Conservation (phyloP, 2,797 vertebrate genomes). For the Rhincodon typus region DNA sequence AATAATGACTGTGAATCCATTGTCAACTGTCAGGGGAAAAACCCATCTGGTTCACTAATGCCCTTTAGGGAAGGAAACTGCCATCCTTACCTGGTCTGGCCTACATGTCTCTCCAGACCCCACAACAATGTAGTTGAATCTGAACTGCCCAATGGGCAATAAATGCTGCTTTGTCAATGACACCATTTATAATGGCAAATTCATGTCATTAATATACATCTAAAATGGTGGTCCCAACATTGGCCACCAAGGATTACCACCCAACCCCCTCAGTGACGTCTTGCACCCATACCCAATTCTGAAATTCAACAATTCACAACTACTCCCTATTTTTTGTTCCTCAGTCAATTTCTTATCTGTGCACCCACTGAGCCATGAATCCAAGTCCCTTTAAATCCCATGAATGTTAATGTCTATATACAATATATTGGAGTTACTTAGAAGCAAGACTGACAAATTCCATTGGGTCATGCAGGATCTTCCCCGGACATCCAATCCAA, state of each 20-base stretch:
- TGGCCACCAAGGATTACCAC: background rate
- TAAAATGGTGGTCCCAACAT: background rate
- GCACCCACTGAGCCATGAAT: background rate
- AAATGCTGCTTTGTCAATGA: too few species aligned
- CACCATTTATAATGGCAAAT: background rate
- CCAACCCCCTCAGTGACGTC: too few species aligned
- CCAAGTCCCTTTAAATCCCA: background rate
- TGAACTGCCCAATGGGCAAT: too few species aligned
- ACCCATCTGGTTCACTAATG: too few species aligned
- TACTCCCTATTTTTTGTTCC: background rate
- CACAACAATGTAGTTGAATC: too few species aligned
- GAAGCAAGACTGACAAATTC: background rate
- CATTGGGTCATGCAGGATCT: background rate
- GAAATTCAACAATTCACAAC: background rate
- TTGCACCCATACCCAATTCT: background rate
- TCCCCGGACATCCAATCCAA: background rate
- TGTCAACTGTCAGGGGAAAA: too few species aligned
- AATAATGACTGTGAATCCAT: too few species aligned
- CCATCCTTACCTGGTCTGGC: too few species aligned
- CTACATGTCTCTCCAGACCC: too few species aligned
- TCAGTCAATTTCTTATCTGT: background rate
- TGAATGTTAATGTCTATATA: background rate
- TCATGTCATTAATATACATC: background rate
- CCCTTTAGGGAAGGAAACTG: too few species aligned
- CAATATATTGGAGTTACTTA: background rate